Base-by-base conservation (phyloP, 1,140 invertebrate species). In the Trichonephila clavipes region DNA sequence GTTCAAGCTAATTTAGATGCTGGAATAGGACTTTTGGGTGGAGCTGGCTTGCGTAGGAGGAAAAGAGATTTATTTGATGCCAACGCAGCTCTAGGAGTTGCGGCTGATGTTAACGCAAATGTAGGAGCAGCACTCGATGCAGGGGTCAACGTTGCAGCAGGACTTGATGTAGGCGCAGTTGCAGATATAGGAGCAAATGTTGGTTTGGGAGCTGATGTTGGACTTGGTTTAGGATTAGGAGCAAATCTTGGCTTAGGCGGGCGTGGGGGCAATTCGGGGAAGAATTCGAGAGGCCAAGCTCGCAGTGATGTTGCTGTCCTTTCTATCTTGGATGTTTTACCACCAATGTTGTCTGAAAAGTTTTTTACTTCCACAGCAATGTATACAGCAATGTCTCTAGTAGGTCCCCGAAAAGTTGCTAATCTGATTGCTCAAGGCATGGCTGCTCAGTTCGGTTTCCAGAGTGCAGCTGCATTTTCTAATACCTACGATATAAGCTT, bases 361-460 rank as follows among this genome's bases (percentile, higher is more conserved):
- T 24, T 93, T 1, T 88, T 34, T 44, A 6, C 24, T 19, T 93
- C 92, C 0, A 93, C 92, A 14, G 92, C 92, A 24, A 81, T 93
- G 58, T 88, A 81, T 44, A 93, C 92, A 8, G 24, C 92, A 2
- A 81, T 88, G 51, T 88, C 64, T 19, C 21, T 93, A 3, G 85
- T 88, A 6, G 92, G 92, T 5, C 24, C 66, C 0, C 51, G 72
- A 1, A 93, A 93, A 64, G 92, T 93, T 8, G 51, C 64, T 5
- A 85, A 93, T 44, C n/a, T 93, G 3, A 88, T 93, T 61, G 69
- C 66, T 6, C 92, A 93, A 64, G 72, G 85, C 24, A 88, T 93
- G 10, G 92, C 92, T 4, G 92, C 85, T 21, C 85, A 88, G n/a
- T 93, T 93, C 24, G 92, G 92, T 34, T 88, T 93, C 14, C 24